Evolutionary conservation across 2,113 vertebrate genomes (phyloP), one percentile per base, ranked within the genome.

Genomic region (Pterocles gutturalis): DNA sequence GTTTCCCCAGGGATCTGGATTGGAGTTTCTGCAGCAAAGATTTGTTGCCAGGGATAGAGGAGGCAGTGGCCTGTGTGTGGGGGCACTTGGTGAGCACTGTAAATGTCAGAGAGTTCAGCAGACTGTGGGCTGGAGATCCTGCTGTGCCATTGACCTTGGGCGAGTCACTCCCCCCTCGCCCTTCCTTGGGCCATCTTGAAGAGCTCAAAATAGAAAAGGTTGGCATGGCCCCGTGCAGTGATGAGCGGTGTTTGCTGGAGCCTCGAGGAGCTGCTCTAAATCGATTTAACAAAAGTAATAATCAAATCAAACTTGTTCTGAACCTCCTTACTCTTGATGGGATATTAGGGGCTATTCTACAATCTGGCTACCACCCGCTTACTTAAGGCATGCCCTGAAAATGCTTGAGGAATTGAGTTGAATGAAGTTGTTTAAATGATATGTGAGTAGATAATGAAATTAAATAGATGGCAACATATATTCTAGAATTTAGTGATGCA

Each of bases 81-180:
- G 20, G 17, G 7, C 0, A 1, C 29, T 81, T 53, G 25, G 49
- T 46, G 84, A 48, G 41, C 31, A 3, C 61, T 43, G 41, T 38
- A 67, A 57, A 54, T 80, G 29, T 36, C 66, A 76, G 48, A 61
- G 70, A 77, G 58, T 31, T 93, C 66, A 88, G 66, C 36, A 87
- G n/a, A 49, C 19, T 1, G 0, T 65, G 83, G 64, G 60, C 71
- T 82, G 90, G 38, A 61, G 62, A 49, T 83, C 24, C 76, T 87
- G 13, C 78, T 67, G 28, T 83, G 62, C 38, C 48, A 22, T 22
- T 83, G 73, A 85, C 87, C 78, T 90, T 90, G 34, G 69, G 55
- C 5, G 3, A 34, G 19, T 46, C 0, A 0, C 38, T 83, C 19
- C 25, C 16, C 31, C 33, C 54, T 51, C 0, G 0, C 29, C 28